Percentiles rank a stretch among this genome's conserved stretches.
Conservation (phyloP, 2,113 vertebrate species). For the Montifringilla adamsi region DNA sequence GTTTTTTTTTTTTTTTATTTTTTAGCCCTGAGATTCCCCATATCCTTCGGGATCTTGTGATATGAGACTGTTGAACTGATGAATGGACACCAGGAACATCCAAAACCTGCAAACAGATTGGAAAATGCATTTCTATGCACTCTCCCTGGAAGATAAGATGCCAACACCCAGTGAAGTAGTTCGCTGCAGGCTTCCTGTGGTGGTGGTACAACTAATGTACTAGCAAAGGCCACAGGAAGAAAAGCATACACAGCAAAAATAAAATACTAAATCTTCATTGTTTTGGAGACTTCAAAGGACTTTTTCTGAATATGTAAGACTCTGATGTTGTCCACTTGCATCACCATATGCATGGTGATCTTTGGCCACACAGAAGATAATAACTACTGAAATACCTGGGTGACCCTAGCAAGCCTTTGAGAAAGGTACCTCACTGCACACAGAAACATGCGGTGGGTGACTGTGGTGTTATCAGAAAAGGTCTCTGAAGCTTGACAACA, state of each 20-base stretch:
- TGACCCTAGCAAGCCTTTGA: background rate
- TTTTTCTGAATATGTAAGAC: background rate
- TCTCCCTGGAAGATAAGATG: background rate
- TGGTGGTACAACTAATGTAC: background rate
- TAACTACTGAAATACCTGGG: slow-evolving; percentile 2
- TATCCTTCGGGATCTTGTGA: background rate
- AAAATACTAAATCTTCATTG: background rate
- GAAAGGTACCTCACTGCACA: background rate
- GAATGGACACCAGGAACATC: background rate
- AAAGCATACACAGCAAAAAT: background rate
- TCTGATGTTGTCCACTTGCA: background rate
- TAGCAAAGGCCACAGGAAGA: background rate
- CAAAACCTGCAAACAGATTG: background rate
- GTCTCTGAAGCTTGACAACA: background rate
- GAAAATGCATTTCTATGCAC: background rate
- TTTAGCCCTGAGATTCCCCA: background rate
- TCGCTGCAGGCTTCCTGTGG: background rate
- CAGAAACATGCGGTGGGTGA: background rate
- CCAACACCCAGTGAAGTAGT: background rate
- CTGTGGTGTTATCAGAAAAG: background rate
- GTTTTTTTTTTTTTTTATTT: background rate
- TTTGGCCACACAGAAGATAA: background rate
- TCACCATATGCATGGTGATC: background rate
- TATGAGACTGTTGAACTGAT: background rate
- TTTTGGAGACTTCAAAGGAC: background rate